Base-by-base conservation (phyloP, 1,140 invertebrate genomes). In the Danaus melanippus region DNA sequence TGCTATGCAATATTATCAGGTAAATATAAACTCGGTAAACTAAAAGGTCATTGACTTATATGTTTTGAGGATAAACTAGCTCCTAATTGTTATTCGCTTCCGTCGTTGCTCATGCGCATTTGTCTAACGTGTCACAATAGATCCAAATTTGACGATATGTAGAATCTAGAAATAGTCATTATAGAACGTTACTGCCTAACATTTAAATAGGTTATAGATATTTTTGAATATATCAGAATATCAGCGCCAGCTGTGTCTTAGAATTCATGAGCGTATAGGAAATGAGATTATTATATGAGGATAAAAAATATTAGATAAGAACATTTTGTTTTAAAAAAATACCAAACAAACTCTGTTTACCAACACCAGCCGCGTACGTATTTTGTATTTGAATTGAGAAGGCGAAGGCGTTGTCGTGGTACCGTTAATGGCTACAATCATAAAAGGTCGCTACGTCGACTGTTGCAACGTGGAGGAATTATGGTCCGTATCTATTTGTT, bases 341-440 rank as follows among this genome's bases (percentile, higher is more conserved):
- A 41, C 42, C 10, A 51, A 54, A 58, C 47, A 58, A 62, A 60
- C 54, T 11, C 57, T 69, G 67, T 72, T 68, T 69, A 69, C 66
- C 55, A 70, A 60, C 57, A 57, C 62, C 50, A 55, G 59, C 57
- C 65, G 70, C 58, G 69, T 74, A 78, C 68, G 66, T 57, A 53
- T 59, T 66, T 48, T 60, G 57, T 66, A 69, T 73, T 74, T 69
- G 66, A 76, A 75, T 73, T 74, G 69, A 62, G 72, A 72, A 67
- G 66, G 52, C 71, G 68, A 79, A 74, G 67, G 61, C 62, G 65
- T 69, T 60, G 66, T 68, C 63, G 58, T 58, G 12, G 65, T 78
- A 79, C 79, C 79, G 79, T 83, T 83, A 83, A 76, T 72, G 69
- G 69, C 74, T 76, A 74, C 74, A 61, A 67, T 71, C 60, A 52